Evolutionary conservation across 2,888 invertebrate species (phyloP).

Genomic region (Balanococcus diminutus): DNA sequence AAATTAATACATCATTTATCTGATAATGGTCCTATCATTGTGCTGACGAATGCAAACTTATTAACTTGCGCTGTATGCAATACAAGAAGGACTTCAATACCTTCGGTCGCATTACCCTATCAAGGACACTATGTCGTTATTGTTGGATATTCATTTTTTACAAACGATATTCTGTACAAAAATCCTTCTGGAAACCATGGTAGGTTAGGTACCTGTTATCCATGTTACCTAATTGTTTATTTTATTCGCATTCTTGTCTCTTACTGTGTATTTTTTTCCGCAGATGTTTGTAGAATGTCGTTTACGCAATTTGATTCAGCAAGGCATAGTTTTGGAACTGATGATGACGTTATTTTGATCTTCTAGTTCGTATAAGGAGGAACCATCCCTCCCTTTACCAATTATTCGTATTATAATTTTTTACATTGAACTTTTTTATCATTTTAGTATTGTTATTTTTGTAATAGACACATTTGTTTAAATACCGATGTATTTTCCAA

Average conservation of each 20-base stretch:
- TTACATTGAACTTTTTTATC: background rate
- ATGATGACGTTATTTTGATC: slow-evolving; percentile 50
- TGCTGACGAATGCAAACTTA: slow-evolving; percentile 47
- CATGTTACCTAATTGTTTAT: no score
- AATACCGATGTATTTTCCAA: background rate
- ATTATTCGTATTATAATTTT: background rate
- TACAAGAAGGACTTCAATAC: background rate
- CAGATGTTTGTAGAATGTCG: slow-evolving; percentile 48
- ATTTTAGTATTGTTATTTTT: background rate
- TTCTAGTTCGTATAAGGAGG: background rate
- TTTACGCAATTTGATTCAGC: slow-evolving; percentile 46
- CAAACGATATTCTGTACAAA: slow-evolving; percentile 46
- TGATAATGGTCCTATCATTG: slow-evolving; percentile 45
- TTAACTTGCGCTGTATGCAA: slow-evolving; percentile 46
- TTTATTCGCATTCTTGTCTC: background rate
- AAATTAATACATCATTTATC: slow-evolving; percentile 46
- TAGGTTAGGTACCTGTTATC: no score
- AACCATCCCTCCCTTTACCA: background rate
- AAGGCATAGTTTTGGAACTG: slow-evolving; percentile 49
- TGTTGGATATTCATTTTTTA: slow-evolving; percentile 49
- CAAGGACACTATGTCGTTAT: slow-evolving; percentile 52
- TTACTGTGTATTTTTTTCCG: background rate
- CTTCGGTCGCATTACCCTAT: background rate
- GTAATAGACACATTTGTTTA: background rate
- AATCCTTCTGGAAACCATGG: slow-evolving; percentile 46